Base-by-base conservation (phyloP, 37 sponge, comb jelly and placozoan species). In the Geodia barretti region DNA sequence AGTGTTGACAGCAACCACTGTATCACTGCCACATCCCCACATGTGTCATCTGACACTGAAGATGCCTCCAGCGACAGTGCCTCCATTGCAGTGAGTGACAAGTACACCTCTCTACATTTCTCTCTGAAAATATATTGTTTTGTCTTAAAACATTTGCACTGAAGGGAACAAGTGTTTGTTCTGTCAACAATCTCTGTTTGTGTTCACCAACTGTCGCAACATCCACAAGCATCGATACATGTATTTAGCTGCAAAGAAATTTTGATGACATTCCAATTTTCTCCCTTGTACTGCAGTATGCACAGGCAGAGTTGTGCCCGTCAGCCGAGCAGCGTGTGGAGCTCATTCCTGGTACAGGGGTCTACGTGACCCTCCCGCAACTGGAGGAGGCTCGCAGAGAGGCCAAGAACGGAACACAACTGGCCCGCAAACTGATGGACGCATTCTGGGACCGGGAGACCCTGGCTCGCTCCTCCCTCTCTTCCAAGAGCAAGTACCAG, bases 351-450 rank as follows among this genome's bases (percentile, higher is more conserved):
- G 80, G 87, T 25, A 74, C 87, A 66, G 74, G 64, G 7, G 75
- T 86, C 34, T 86, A 74, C 61, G 47, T 86, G 43, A 39, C 76
- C 14, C 31, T 74, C 1, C 5, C 67, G 4, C 66, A 40, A 33
- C 68, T 86, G 28, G 68, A 80, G 68, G 80, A 86, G 62, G 74
- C 80, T 11, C 67, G 25, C 34, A 40, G 75, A 31, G 75, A 74
- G 30, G 80, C 80, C 4, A 79, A 80, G 70, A 80, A 79, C 4
- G 87, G 87, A 5, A 86, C 80, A 20, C 87, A 86, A 24, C 80
- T 86, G 25, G 87, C 87, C 2, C 24, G 87, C 30, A 86, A 86
- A 58, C 40, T 86, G 37, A 86, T 86, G 87, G 80, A 80, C 64
- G 60, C 59, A 24, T 86, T 78, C 74, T 86, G 87, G 87, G 87